Evolutionary conservation across 2,888 invertebrate genomes (phyloP).

Genomic region (Plagodis dolabraria): DNA sequence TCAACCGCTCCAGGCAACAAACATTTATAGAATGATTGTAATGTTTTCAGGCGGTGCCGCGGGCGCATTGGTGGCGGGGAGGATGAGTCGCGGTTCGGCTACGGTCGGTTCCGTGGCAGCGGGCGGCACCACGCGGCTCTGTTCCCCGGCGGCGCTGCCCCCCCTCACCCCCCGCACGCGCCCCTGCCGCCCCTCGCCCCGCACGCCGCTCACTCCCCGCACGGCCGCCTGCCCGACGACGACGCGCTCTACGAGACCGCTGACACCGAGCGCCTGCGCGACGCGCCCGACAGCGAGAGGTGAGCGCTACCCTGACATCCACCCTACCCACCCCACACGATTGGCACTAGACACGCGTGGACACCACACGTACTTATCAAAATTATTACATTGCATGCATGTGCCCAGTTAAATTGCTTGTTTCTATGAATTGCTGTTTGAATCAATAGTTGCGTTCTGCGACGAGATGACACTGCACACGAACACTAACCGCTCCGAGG

Average conservation of each 20-base stretch:
- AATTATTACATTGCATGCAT: conserved; percentile 5
- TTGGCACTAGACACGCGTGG: conserved; percentile 4
- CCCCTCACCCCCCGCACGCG: conserved; percentile 71
- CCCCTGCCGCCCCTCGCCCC: conserved; percentile 73
- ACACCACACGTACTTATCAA: conserved; percentile 15
- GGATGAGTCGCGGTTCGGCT: conserved; percentile 90
- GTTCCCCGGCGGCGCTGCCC: conserved; percentile 61
- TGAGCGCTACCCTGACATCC: too few species aligned
- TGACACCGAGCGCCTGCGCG: conserved; percentile 88
- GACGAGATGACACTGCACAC: conserved; percentile 24
- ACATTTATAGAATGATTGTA: background rate
- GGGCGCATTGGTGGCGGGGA: conserved; percentile 72
- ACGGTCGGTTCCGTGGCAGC: conserved; percentile 87
- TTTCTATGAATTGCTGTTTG: conserved; percentile 14
- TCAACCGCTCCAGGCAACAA: too few species aligned
- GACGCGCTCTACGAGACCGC: conserved; percentile 96
- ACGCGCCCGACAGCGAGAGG: conserved; percentile 96
- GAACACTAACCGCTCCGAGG: conserved; percentile 27
- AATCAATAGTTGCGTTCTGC: background rate
- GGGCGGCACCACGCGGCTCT: conserved; percentile 68
- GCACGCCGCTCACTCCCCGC: conserved; percentile 67
- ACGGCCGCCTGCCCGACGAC: conserved; percentile 87
- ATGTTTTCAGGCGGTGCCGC: conserved; percentile 77
- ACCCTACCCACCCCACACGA: conserved; percentile 6
- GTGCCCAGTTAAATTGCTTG: conserved; percentile 1